Base-by-base conservation (phyloP, 23 tunicate species). In the Aplidium turbinatum region DNA sequence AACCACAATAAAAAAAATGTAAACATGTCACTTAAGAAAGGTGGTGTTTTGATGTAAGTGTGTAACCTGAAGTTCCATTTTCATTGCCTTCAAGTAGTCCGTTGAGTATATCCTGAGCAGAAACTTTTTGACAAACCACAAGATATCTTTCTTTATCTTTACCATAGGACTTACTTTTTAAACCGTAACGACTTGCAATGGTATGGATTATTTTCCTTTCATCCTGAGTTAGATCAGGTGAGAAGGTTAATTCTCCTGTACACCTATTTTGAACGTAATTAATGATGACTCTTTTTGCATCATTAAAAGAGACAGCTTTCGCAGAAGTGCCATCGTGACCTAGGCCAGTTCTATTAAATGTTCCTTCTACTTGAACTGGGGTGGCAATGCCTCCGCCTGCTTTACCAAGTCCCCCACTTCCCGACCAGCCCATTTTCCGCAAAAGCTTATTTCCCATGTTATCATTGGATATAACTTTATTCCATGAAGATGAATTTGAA, bases 391-490 rank as follows among this genome's bases (percentile, higher is more conserved):
- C 91, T 19, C 73, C 58, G 22, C 78, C 78, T 68, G 9, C 7
- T 61, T 85, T 85, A 20, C 91, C 91, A 30, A 85, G 69, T 13
- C 91, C 91, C 57, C 83, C 83, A 33, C 47, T 9, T 6, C 91
- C 83, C 19, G 74, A 50, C 91, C 91, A 85, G 4, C 91, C 91
- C 91, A 85, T 85, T 47, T 85, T 85, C 33, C 91, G 31, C 23
- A 85, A 62, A 63, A 85, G 25, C 52, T 76, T 66, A 48, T 76
- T 85, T 16, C 91, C 91, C 11, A 85, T 33, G 70, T 85, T 85
- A 21, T 50, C 74, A 2, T 65, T 83, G 19, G 56, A 32, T 4
- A 83, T 65, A 24, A 55, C 33, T 7, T 55, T 33, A 1, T 33
- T 38, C 7, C n/a, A n/a, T n/a, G n/a, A 9, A 9, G 48, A 9